Base-by-base conservation (phyloP, 1,140 invertebrate genomes). In the Cephus cinctus region DNA sequence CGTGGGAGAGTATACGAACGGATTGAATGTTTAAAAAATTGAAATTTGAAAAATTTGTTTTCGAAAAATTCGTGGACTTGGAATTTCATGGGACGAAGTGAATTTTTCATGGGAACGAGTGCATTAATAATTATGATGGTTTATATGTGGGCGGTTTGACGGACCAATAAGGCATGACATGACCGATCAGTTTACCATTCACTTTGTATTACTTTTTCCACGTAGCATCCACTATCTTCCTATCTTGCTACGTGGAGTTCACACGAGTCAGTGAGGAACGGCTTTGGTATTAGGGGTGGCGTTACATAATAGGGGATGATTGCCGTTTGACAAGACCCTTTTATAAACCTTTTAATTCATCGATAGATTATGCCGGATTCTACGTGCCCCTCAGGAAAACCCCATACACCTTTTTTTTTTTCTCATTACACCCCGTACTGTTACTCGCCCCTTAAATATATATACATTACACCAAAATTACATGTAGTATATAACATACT, bases 301-400 rank as follows among this genome's bases (percentile, higher is more conserved):
- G 54, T 67, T 69, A 67, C 54, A 70, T 73, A 75, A 75, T 68
- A 54, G 63, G 59, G 61, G 57, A 64, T 75, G 69, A 74, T 73
- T 69, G 63, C 62, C 69, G 58, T 73, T 69, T 70, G 66, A 73
- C 69, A 50, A 62, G 59, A 53, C 54, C 52, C 50, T 49, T 36
- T 31, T 39, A 39, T 18, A 27, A 52, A 60, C 50, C 57, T 57
- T 65, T 66, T 67, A 64, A 69, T 65, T 58, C 63, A 69, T 63
- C 56, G 52, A 31, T 31, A 30, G 51, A 50, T n/a, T n/a, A n/a
- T n/a, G n/a, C n/a, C n/a, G n/a, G n/a, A n/a, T n/a, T n/a, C n/a
- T n/a, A n/a, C n/a, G n/a, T n/a, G n/a, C n/a, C n/a, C n/a, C n/a
- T n/a, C n/a, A n/a, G n/a, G n/a, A n/a, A n/a, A n/a, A n/a, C n/a